Evolutionary conservation across 2,113 vertebrate genomes (phyloP).

Genomic region (Laterallus jamaicensis): DNA sequence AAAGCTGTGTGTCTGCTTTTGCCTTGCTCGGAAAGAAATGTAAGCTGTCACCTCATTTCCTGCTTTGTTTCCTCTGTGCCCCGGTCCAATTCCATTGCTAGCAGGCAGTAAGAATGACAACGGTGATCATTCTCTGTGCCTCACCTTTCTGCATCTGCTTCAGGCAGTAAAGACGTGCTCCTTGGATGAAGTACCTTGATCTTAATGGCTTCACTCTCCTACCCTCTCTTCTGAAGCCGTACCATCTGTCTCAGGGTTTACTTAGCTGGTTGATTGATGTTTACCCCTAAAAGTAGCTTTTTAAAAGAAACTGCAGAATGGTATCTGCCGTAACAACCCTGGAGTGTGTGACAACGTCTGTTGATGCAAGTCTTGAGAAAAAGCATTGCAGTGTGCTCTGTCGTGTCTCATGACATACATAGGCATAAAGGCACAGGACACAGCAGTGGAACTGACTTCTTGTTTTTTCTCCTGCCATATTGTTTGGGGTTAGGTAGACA

Average conservation of each 20-base stretch:
- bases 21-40: neutral
- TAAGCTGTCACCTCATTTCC: neutral
- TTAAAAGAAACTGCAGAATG: neutral
- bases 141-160: neutral
- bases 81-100: neutral
- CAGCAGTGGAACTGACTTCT: neutral
- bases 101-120: neutral
- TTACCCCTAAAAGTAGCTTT: neutral
- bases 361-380: neutral
- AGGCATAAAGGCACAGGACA: neutral
- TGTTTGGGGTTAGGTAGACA: neutral
- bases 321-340: neutral
- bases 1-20: neutral
- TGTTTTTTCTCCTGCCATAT: neutral
- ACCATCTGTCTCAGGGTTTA: neutral
- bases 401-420: neutral
- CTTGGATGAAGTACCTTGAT: neutral
- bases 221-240: neutral
- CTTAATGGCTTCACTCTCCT: neutral
- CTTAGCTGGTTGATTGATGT: neutral
- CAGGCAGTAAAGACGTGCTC: neutral
- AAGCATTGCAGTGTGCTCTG: neutral
- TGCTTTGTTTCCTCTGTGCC: neutral
- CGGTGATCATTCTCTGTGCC: neutral
- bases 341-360: neutral